Conservation (phyloP, 2,888 invertebrate genomes). For the Platycnemis pennipes region DNA sequence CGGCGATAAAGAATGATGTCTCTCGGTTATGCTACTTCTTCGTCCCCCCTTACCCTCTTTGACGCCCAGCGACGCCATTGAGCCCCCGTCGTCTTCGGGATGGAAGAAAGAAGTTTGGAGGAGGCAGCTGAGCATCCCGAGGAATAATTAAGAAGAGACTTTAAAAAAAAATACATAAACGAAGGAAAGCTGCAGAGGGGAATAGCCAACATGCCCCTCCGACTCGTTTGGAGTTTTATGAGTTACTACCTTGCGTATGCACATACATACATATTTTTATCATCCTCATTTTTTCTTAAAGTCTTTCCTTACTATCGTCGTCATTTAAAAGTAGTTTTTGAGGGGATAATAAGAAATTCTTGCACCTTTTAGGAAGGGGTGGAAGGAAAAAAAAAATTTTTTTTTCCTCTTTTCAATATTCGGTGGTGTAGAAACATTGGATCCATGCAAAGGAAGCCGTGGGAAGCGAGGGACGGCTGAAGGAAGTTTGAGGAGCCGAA, state of each 20-base stretch:
- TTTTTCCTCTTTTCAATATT: constrained; percentile 38
- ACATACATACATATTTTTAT: background rate
- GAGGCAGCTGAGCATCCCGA: background rate
- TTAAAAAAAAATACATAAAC: background rate
- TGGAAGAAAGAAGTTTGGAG: background rate
- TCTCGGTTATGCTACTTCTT: background rate
- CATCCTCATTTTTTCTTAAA: background rate
- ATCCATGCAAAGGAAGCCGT: background rate
- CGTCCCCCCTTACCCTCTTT: no score
- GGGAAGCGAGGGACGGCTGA: background rate
- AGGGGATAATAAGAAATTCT: constrained; percentile 37
- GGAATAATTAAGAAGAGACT: constrained; percentile 29
- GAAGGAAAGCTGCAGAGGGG: background rate
- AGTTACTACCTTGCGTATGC: background rate
- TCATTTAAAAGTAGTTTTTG: constrained; percentile 41
- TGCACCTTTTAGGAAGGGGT: background rate
- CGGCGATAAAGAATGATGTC: constrained; percentile 21
- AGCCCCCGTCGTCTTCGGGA: background rate
- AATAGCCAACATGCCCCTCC: background rate
- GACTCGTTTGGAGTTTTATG: background rate
- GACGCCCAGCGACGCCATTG: background rate
- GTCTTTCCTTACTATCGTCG: background rate
- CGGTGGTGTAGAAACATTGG: constrained; percentile 37
- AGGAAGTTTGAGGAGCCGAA: background rate
- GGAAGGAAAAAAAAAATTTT: background rate